These are phyloP conservation scores for Archaeoteleia sp. DNA, from an alignment of 2,888 invertebrate genomes.

Conservation along the genomic window DNA sequence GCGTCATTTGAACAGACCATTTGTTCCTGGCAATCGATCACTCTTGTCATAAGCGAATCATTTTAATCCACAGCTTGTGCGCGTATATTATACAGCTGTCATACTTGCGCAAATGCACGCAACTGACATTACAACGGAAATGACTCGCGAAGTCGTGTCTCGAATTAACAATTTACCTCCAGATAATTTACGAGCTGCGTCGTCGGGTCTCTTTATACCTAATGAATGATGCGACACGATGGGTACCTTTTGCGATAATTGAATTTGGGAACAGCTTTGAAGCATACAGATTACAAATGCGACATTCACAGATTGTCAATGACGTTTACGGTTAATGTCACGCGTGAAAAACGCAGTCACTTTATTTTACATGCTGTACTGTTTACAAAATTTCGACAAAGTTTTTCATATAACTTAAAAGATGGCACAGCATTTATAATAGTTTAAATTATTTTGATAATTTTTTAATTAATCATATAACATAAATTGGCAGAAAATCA, in stretches of 20 bases:
- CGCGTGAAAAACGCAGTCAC: constrained; percentile 16
- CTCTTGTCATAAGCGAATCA: neutral
- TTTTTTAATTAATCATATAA: too few species aligned
- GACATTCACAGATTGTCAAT: constrained; percentile 27
- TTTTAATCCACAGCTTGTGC: neutral
- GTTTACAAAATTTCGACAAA: too few species aligned
- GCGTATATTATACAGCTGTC: constrained; percentile 1
- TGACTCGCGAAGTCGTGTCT: constrained; percentile 24
- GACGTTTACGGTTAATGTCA: constrained; percentile 28
- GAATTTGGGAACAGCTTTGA: constrained; percentile 54
- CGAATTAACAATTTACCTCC: constrained; percentile 33
- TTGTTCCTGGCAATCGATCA: too few species aligned
- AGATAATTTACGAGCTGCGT: constrained; percentile 20
- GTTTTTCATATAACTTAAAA: too few species aligned
- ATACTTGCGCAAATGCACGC: constrained; percentile 7
- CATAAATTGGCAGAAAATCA: too few species aligned
- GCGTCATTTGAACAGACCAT: too few species aligned
- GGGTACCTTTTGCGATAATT: constrained; percentile 49
- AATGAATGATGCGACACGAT: constrained; percentile 27
- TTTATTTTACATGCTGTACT: neutral
- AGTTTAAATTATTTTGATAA: too few species aligned
- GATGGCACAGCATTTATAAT: too few species aligned
- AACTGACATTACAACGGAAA: constrained; percentile 32
- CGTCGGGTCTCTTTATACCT: constrained; percentile 25
- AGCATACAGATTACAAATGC: constrained; percentile 25